Conservation (phyloP, 2,113 vertebrate genomes). For the Trogon surrucura region DNA sequence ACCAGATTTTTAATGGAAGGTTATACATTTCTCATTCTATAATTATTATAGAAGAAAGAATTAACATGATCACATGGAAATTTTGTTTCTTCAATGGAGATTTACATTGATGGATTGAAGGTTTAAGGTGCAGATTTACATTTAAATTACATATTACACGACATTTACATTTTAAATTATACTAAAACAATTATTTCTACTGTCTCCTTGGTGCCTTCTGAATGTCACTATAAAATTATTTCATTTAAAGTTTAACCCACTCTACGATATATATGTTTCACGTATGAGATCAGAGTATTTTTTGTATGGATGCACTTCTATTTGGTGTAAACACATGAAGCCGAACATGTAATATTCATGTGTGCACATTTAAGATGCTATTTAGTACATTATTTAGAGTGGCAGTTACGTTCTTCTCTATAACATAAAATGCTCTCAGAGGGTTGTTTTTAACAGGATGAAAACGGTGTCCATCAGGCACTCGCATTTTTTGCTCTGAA, state of each 20-base stretch:
- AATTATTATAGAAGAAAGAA: slow-evolving; percentile 52
- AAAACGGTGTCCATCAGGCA: neutral
- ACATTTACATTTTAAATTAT: slow-evolving; percentile 70
- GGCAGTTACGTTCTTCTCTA: neutral
- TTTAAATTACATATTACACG: slow-evolving; percentile 65
- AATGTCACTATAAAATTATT: slow-evolving; percentile 38
- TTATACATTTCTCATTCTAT: slow-evolving; percentile 48
- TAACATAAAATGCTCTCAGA: neutral
- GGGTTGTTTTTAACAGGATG: neutral
- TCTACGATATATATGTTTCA: neutral
- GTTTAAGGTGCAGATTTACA: slow-evolving; percentile 69
- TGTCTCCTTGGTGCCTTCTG: slow-evolving; percentile 41
- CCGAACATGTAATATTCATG: neutral
- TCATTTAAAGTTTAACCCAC: neutral
- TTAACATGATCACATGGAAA: slow-evolving; percentile 62
- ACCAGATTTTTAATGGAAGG: slow-evolving; percentile 48
- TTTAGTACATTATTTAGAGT: neutral
- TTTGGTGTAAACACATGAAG: neutral
- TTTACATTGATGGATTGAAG: slow-evolving; percentile 69
- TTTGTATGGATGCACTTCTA: neutral
- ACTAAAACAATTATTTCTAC: slow-evolving; percentile 69
- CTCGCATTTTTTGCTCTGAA: neutral
- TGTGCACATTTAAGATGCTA: neutral
- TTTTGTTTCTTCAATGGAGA: slow-evolving; percentile 63
- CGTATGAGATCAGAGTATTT: neutral